phyloP scores from a whole-genome alignment of 37 sponge, comb jelly and placozoan species.

The Cladorhizidae sp. region DNA sequence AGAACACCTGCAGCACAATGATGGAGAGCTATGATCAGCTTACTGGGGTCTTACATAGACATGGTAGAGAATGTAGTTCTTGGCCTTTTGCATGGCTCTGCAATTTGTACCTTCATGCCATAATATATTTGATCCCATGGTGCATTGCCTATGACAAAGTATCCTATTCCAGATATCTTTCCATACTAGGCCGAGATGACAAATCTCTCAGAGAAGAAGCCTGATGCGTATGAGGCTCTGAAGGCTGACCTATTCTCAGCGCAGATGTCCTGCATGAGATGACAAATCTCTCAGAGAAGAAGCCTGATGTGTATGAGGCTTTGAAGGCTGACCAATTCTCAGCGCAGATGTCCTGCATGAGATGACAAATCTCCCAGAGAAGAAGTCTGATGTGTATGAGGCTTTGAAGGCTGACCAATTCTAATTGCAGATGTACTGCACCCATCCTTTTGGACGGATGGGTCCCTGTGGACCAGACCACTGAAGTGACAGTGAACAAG shows the following conservation, averaged over 20 bases:
- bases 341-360: conserved; percentile 8
- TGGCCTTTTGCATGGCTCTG: conserved; percentile 15
- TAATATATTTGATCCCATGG: not conserved
- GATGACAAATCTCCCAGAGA: too few relatives aligned
- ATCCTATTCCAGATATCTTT: not conserved
- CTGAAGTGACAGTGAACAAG: conserved; percentile 14
- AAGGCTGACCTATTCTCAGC: conserved; percentile 11
- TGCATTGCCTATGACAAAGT: not conserved
- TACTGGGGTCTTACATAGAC: conserved; percentile 21
- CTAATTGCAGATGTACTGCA: not conserved
- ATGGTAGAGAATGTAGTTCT: conserved; percentile 15
- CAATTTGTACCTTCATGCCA: not conserved
- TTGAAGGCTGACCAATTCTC: conserved; percentile 16
- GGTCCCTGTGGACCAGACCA: conserved; percentile 1
- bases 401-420: not conserved
- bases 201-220: not conserved
- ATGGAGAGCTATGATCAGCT: conserved; percentile 10
- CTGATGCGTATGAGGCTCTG: conserved; percentile 14
- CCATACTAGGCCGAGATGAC: not conserved
- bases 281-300: conserved; percentile 6
- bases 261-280: conserved; percentile 15
- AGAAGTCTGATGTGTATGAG: not conserved
- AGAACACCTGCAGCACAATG: too few relatives aligned
- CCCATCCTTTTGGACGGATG: not conserved
- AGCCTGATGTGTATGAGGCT: conserved; percentile 15